Percentiles rank a stretch among this genome's conserved stretches.
phyloP scores from a whole-genome alignment of 1,140 invertebrate species.

The Stegodyphus dumicola region DNA sequence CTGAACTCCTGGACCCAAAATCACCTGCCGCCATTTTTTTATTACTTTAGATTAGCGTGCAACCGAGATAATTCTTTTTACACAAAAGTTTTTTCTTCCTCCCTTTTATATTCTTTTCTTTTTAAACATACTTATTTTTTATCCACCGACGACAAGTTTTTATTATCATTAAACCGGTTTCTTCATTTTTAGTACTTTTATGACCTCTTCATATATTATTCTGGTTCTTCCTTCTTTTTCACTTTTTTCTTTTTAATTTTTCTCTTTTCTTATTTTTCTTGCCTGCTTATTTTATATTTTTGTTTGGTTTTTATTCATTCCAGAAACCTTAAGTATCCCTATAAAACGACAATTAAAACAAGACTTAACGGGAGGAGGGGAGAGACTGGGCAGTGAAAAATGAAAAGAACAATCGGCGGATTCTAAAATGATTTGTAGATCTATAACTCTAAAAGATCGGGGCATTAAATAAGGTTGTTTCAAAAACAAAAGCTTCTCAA shows the following conservation, averaged over 20 bases:
- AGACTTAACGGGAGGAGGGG: no score
- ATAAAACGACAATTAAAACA: no score
- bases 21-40: conserved; percentile 29
- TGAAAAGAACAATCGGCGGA: no score
- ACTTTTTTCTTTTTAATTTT: conserved; percentile 33
- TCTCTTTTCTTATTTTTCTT: conserved; percentile 5
- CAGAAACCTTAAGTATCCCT: no score
- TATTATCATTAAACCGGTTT: conserved; percentile 60
- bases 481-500: no score
- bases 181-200: conserved; percentile 57
- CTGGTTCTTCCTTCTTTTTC: conserved; percentile 10
- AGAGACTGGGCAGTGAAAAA: no score
- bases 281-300: neutral
- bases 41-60: conserved; percentile 54
- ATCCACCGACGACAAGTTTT: conserved; percentile 49
- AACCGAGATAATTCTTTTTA: conserved; percentile 50
- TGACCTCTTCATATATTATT: conserved; percentile 59
- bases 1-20: conserved; percentile 49
- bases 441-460: no score
- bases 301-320: neutral
- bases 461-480: no score
- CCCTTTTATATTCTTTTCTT: conserved; percentile 48
- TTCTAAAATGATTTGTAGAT: no score
- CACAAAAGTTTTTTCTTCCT: conserved; percentile 48
- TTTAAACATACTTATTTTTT: conserved; percentile 45